Evolutionary conservation across 2,797 vertebrate species (phyloP).

Genomic region (Sternotherus odoratus): DNA sequence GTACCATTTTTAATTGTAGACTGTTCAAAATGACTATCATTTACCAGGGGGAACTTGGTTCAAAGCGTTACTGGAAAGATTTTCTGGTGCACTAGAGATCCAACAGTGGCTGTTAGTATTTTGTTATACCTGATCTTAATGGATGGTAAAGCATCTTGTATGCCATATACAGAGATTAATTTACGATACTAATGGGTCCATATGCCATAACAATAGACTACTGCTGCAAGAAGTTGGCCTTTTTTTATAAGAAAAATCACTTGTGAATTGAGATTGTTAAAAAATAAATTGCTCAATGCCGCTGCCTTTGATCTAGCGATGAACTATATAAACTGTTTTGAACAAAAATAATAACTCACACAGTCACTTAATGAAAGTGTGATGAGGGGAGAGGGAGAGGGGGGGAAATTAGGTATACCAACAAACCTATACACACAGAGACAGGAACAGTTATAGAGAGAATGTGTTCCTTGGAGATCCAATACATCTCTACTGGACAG

Average conservation of each 20-base stretch:
- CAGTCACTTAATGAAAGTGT: constrained; percentile 56
- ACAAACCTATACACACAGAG: not conserved
- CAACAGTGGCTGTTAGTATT: constrained; percentile 74
- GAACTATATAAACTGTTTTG: constrained; percentile 40
- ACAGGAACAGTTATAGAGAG: not conserved
- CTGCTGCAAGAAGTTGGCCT: constrained; percentile 74
- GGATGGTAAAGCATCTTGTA: constrained; percentile 83
- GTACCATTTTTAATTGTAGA: constrained; percentile 63
- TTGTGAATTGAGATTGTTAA: constrained; percentile 66
- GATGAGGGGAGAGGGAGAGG: not conserved
- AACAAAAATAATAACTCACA: constrained; percentile 42
- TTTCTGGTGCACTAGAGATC: constrained; percentile 77
- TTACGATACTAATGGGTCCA: constrained; percentile 78
- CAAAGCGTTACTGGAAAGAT: constrained; percentile 78
- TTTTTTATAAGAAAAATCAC: constrained; percentile 69
- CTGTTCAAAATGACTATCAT: constrained; percentile 37
- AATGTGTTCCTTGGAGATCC: not conserved
- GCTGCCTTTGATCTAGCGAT: constrained; percentile 53
- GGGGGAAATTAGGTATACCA: constrained; percentile 32
- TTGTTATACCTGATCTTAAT: constrained; percentile 80
- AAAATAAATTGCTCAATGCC: constrained; percentile 64
- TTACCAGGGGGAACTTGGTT: constrained; percentile 63
- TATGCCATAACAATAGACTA: constrained; percentile 74
- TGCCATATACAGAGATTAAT: constrained; percentile 81
- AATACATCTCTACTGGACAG: not conserved